Conservation (phyloP, 2,797 vertebrate species). For the Meda fulgida region DNA sequence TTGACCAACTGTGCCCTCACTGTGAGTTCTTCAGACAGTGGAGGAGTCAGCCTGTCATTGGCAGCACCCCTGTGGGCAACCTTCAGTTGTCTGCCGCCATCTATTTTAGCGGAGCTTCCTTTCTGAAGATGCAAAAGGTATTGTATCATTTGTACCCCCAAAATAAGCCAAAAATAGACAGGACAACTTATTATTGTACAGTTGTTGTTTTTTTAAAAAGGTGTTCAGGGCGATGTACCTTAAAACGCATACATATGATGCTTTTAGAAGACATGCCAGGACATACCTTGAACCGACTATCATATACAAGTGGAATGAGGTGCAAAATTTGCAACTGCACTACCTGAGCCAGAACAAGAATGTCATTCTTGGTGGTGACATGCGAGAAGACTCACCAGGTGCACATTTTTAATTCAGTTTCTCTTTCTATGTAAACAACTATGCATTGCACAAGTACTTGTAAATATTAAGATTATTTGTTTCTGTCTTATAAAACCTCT, state of each 20-base stretch:
- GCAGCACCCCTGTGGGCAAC: constrained; percentile 1
- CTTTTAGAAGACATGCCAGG: not conserved
- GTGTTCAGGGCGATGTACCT: not conserved
- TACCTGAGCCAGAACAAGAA: not conserved
- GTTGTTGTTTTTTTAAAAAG: not conserved
- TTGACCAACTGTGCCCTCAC: not conserved
- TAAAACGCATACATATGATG: not conserved
- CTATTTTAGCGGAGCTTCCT: constrained; percentile 4
- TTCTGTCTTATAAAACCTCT: not conserved
- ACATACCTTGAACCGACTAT: not conserved
- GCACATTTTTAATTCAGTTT: not conserved
- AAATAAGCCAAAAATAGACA: not conserved
- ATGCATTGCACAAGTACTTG: not conserved
- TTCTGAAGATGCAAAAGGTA: not conserved
- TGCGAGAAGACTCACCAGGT: not conserved
- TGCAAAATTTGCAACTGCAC: not conserved
- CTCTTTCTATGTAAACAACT: not conserved
- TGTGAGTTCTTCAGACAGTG: not conserved
- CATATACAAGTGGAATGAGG: not conserved
- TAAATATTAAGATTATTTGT: not conserved
- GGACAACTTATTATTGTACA: not conserved
- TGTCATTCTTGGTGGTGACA: not conserved
- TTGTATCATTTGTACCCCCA: not conserved
- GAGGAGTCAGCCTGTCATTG: not conserved
- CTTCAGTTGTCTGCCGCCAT: not conserved